These are phyloP conservation scores for Takifugu rubripes DNA, from an alignment of 2,797 vertebrate species.

Conservation along the genomic window DNA sequence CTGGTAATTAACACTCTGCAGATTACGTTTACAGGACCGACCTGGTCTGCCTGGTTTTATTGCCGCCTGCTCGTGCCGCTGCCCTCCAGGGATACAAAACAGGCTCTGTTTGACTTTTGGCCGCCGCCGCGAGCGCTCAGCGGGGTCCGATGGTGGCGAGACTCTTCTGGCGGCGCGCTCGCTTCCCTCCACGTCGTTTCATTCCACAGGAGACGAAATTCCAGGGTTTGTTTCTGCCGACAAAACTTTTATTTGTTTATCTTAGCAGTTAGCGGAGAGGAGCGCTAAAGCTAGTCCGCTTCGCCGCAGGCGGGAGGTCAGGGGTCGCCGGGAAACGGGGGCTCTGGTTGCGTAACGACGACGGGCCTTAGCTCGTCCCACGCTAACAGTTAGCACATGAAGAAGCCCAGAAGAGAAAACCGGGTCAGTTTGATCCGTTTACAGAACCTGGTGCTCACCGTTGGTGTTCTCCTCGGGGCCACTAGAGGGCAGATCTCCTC, in stretches of 20 bases:
- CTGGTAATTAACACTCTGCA: slow-evolving; percentile 77
- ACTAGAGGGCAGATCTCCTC: slow-evolving; percentile 58
- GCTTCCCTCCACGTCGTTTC: not conserved
- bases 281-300: too few species aligned
- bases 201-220: too few species aligned
- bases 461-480: slow-evolving; percentile 25
- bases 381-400: slow-evolving; percentile 15
- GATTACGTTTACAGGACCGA: slow-evolving; percentile 80
- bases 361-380: slow-evolving; percentile 2
- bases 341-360: slow-evolving; percentile 7
- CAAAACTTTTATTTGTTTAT: too few species aligned
- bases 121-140: slow-evolving; percentile 34
- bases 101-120: slow-evolving; percentile 45
- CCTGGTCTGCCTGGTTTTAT: slow-evolving; percentile 74
- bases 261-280: too few species aligned
- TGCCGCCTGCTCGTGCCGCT: slow-evolving; percentile 50
- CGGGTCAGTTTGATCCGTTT: too few species aligned
- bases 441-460: too few species aligned
- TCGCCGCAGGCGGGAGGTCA: too few species aligned
- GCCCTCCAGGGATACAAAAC: slow-evolving; percentile 48
- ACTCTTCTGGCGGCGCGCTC: slow-evolving; percentile 23
- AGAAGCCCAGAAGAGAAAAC: too few species aligned
- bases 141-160: slow-evolving; percentile 21
- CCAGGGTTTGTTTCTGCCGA: too few species aligned
- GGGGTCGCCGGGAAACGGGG: too few species aligned